Percentiles rank a stretch among this genome's conserved stretches.
Evolutionary conservation across 2,113 vertebrate species (phyloP).

Genomic region (Pseudorectes ferrugineus): DNA sequence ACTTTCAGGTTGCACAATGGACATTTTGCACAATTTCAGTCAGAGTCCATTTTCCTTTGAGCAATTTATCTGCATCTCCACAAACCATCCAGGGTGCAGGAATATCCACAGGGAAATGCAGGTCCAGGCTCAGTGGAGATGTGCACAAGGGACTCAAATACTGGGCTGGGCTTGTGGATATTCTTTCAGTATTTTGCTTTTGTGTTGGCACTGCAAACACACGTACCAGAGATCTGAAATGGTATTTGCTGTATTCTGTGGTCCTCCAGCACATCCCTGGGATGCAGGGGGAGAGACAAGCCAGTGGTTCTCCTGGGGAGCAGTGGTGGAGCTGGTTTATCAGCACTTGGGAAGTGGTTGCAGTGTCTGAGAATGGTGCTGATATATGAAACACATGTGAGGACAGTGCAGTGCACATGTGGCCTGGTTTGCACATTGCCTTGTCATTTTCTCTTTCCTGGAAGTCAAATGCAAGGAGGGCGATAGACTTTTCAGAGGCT

Average conservation of each 20-base stretch:
- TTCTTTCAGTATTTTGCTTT: neutral
- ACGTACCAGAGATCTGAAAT: rapidly evolving
- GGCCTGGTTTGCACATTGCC: neutral
- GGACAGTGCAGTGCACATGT: neutral
- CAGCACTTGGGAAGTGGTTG: neutral
- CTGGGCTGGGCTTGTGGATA: neutral
- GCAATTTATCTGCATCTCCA: neutral
- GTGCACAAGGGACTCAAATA: neutral
- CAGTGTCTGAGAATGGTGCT: neutral
- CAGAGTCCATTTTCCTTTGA: neutral
- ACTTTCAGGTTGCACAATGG: neutral
- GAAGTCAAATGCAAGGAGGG: constrained; percentile 4
- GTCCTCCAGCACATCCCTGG: neutral
- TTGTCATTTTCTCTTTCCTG: neutral
- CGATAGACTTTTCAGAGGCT: neutral
- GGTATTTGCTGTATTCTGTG: neutral
- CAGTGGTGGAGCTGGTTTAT: neutral
- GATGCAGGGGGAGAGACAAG: neutral
- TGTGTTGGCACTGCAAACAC: neutral
- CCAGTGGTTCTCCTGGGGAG: neutral
- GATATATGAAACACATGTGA: constrained; percentile 4
- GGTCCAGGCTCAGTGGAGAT: neutral
- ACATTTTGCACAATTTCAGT: neutral
- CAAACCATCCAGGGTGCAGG: neutral
- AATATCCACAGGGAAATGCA: neutral